Evolutionary conservation across 2,113 vertebrate genomes (phyloP), one percentile per base, ranked within the genome.

Genomic region (Chauna torquata): DNA sequence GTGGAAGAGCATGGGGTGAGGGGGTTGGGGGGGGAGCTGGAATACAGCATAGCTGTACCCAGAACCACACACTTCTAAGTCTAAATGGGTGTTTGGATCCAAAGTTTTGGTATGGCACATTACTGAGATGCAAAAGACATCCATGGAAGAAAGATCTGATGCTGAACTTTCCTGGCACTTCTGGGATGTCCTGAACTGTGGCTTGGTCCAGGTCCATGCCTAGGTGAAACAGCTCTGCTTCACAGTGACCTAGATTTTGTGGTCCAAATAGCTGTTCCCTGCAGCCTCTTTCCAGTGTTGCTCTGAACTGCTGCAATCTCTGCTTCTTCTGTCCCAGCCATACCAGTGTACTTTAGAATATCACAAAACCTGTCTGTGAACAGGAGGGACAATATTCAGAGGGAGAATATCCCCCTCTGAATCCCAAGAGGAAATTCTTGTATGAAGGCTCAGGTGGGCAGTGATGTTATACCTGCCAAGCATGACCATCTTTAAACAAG

Each of bases 161-260:
- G 2, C 22, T 66, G 57, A 89, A 87, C 34, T 88, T 91, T 6
- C 19, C 30, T 85, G 0, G 1, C 8, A 77, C 0, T 0, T 62
- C 12, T 65, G 36, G 11, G 57, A 50, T 38, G 28, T 55, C 90
- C 64, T 65, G 25, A 70, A 40, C 42, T 64, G 23, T 72, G 70
- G 15, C n/a, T 82, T 69, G 12, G 22, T 79, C 77, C 32, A 52
- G 38, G 54, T 79, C 81, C 62, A 45, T 17, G 34, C 36, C 62
- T 45, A 69, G 65, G 45, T 38, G 30, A 82, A 95, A 79, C 16
- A 58, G 34, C 30, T 84, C n/a, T 76, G 47, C 55, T 86, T 81
- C 23, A 47, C 11, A 27, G 30, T 54, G 25, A 89, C 69, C 44
- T 85, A 27, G 12, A 69, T 49, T 92, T 57, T 91, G 38, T 65